Percentiles rank a stretch among this genome's conserved stretches.
Evolutionary conservation across 2,888 invertebrate genomes (phyloP).

Genomic region (Coecobrya sp.): DNA sequence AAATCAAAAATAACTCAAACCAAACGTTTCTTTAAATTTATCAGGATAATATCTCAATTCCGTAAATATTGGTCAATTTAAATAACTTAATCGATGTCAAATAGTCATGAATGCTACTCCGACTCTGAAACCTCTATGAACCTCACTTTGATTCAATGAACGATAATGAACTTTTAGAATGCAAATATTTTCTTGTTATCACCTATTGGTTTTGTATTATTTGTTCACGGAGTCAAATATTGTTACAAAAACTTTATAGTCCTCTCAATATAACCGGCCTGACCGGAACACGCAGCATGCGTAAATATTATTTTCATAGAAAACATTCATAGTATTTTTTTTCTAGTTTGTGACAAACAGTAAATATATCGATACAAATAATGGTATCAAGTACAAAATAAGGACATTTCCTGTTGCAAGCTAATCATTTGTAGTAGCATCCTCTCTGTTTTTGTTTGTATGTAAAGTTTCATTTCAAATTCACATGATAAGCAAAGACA

Average conservation of each 20-base stretch:
- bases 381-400: slow-evolving; percentile 43
- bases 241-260: no score
- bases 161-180: not conserved
- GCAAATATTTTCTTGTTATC: not conserved
- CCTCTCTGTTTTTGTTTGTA: slow-evolving; percentile 18
- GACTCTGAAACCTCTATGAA: no score
- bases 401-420: slow-evolving; percentile 66
- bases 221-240: no score
- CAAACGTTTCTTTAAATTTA: no score
- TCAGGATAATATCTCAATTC: no score
- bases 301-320: not conserved
- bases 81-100: no score
- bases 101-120: no score
- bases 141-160: not conserved
- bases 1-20: no score
- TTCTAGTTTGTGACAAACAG: not conserved
- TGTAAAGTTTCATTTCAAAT: slow-evolving; percentile 36
- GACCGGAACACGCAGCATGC: not conserved
- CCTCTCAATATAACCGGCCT: not conserved
- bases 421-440: slow-evolving; percentile 51
- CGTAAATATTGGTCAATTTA: no score
- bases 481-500: slow-evolving; percentile 63
- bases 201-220: not conserved
- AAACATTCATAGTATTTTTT: not conserved
- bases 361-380: slow-evolving; percentile 6